phyloP scores from a whole-genome alignment of 1,140 invertebrate genomes.

The Pseudomyrmex concolor region DNA sequence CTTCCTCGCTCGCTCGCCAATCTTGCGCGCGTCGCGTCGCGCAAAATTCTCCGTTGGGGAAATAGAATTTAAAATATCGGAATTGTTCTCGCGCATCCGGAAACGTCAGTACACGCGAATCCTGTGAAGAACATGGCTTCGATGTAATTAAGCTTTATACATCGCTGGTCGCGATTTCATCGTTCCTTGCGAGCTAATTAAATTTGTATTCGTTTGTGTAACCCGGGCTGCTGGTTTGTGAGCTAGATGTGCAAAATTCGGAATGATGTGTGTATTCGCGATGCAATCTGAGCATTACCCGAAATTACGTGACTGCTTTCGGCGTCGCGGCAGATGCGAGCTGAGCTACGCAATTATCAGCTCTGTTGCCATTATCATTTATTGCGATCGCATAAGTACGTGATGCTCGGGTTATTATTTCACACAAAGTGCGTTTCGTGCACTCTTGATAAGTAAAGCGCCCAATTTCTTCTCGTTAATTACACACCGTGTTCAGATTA shows the following conservation, averaged over 20 bases:
- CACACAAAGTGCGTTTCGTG: neutral
- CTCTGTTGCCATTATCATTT: conserved; percentile 41
- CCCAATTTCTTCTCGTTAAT: conserved; percentile 22
- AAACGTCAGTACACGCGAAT: neutral
- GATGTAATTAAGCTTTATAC: conserved; percentile 44
- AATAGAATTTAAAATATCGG: conserved; percentile 32
- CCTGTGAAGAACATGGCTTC: conserved; percentile 15
- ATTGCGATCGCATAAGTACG: conserved; percentile 4
- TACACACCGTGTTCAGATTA: neutral
- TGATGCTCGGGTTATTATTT: conserved; percentile 13
- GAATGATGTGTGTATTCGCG: neutral
- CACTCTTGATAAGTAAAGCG: neutral
- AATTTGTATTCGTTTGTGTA: conserved; percentile 43
- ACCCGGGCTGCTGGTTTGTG: neutral
- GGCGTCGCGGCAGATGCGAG: neutral
- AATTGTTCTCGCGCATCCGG: conserved; percentile 16
- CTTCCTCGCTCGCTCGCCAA: neutral
- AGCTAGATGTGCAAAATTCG: conserved; percentile 18
- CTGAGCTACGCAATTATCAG: conserved; percentile 20
- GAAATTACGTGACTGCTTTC: conserved; percentile 29
- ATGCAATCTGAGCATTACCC: conserved; percentile 9
- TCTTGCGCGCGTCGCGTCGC: neutral
- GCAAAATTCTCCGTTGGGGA: conserved; percentile 2
- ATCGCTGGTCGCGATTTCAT: conserved; percentile 18
- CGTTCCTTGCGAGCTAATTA: conserved; percentile 51